These are phyloP conservation scores for Alligator sinensis DNA, from an alignment of 2,113 vertebrate genomes.

Conservation along the genomic window DNA sequence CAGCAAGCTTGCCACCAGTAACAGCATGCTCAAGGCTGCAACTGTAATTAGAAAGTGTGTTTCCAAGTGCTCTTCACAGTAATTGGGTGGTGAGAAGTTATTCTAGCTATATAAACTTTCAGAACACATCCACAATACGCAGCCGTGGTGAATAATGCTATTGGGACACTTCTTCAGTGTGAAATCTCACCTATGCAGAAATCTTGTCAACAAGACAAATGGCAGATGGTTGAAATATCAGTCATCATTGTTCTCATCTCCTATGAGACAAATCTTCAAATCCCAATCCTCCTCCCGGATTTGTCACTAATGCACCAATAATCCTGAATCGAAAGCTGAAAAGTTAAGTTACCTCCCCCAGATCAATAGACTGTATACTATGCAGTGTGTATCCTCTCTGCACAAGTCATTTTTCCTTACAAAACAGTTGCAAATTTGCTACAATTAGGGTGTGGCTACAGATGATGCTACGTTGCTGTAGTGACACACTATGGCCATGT, in stretches of 20 bases:
- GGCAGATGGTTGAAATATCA: constrained; percentile 60
- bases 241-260: constrained; percentile 61
- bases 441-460: not conserved
- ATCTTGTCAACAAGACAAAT: constrained; percentile 38
- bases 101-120: constrained; percentile 5
- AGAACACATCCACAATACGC: constrained; percentile 15
- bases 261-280: constrained; percentile 36
- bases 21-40: not conserved
- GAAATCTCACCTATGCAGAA: constrained; percentile 60
- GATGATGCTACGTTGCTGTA: no score
- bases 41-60: not conserved
- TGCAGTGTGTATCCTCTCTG: not conserved
- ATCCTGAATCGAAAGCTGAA: constrained; percentile 13
- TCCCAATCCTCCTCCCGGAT: constrained; percentile 44
- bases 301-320: constrained; percentile 35
- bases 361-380: not conserved
- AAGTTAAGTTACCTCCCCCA: constrained; percentile 38
- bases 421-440: not conserved
- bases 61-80: constrained; percentile 13
- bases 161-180: constrained; percentile 45
- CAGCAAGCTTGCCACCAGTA: not conserved
- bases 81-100: not conserved
- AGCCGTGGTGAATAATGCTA: constrained; percentile 35
- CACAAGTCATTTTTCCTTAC: not conserved
- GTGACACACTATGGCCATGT: no score